phyloP scores from a whole-genome alignment of 2,113 vertebrate genomes.

The Apus apus region DNA sequence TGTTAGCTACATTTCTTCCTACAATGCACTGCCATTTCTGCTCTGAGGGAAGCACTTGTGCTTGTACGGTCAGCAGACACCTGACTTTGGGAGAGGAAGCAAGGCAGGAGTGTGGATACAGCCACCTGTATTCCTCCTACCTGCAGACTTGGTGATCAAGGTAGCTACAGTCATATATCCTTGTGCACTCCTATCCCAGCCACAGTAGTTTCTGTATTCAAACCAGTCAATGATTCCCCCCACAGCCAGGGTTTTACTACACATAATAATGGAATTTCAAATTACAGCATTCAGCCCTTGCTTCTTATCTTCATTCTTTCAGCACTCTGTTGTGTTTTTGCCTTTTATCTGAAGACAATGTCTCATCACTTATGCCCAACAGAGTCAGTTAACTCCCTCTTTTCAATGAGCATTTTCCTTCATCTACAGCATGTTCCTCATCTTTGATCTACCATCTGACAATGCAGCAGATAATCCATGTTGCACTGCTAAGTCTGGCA shows the following conservation, averaged over 20 bases:
- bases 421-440: neutral
- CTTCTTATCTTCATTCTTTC: neutral
- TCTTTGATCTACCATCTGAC: conserved; percentile 17
- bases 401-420: neutral
- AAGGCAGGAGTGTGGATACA: neutral
- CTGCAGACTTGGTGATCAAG: neutral
- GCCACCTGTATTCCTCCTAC: neutral
- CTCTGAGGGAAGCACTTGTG: neutral
- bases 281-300: neutral
- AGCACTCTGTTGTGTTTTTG: neutral
- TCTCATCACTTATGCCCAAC: neutral
- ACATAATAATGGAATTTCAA: neutral
- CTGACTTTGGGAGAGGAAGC: neutral
- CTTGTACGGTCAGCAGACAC: neutral
- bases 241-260: neutral
- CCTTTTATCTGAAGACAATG: neutral
- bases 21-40: neutral
- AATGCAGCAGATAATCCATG: neutral
- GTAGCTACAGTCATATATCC: neutral
- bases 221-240: neutral
- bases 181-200: neutral
- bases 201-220: neutral
- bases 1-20: neutral
- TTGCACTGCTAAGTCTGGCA: neutral
- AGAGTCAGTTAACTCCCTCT: neutral